Evolutionary conservation across 2,113 vertebrate genomes (phyloP).

Genomic region (Cygnus buccinator): DNA sequence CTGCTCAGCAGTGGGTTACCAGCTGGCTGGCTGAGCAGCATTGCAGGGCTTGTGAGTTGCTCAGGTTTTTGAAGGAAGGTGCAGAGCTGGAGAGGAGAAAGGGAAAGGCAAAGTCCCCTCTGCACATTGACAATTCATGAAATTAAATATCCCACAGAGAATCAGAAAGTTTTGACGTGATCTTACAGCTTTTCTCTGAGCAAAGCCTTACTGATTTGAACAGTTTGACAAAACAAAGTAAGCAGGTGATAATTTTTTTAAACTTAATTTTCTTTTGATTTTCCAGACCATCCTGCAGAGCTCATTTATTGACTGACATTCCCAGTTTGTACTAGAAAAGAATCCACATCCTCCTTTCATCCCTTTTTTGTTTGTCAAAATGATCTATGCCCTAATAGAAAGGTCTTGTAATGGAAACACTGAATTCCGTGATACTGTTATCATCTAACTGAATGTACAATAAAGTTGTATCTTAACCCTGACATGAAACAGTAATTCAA

Average conservation of each 20-base stretch:
- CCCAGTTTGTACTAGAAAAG: background rate
- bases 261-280: background rate
- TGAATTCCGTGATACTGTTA: background rate
- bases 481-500: background rate
- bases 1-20: background rate
- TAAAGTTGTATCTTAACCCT: background rate
- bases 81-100: background rate
- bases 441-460: background rate
- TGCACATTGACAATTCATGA: fast-evolving
- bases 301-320: background rate
- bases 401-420: background rate
- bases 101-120: background rate
- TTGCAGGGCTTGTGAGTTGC: background rate
- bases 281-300: background rate
- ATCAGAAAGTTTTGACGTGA: background rate
- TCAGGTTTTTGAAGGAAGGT: background rate
- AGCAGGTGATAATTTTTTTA: background rate
- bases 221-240: background rate
- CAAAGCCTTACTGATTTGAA: background rate
- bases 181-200: background rate
- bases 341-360: background rate
- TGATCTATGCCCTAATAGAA: background rate
- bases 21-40: background rate
- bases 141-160: background rate
- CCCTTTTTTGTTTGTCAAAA: background rate